Percentiles rank a stretch among this genome's conserved stretches.
Conservation (phyloP, 2,113 vertebrate genomes). For the Baryphthengus martii region DNA sequence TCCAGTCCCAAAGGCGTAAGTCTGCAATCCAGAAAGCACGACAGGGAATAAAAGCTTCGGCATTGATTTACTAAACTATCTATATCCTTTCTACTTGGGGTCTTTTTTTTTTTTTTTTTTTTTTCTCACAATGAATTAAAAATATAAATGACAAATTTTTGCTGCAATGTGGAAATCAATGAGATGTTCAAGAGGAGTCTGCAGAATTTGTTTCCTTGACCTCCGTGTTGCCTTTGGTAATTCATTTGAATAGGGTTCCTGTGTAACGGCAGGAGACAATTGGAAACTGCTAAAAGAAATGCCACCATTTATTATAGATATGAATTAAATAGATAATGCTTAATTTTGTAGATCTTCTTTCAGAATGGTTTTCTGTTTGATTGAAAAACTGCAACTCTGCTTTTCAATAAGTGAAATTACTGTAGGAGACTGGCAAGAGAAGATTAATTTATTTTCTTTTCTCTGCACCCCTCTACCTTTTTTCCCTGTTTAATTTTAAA, state of each 20-base stretch:
- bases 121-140: conserved; percentile 15
- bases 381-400: conserved; percentile 9
- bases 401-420: conserved; percentile 11
- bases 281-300: neutral
- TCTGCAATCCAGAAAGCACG: neutral
- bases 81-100: neutral
- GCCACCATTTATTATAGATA: neutral
- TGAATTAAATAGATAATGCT: conserved; percentile 15
- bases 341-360: conserved; percentile 15
- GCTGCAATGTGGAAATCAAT: neutral
- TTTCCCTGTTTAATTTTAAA: conserved; percentile 22
- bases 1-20: neutral
- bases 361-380: neutral
- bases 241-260: neutral
- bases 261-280: neutral
- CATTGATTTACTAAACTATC: neutral
- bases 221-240: conserved; percentile 19
- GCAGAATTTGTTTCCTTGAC: conserved; percentile 29
- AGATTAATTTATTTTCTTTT: neutral
- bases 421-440: neutral
- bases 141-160: conserved; percentile 33
- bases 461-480: neutral
- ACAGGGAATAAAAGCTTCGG: neutral
- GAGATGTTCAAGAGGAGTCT: neutral
- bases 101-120: neutral